A percentile compares a stretch with the other conserved stretches of the same genome.
These are phyloP conservation scores for Ectobius pallidus DNA, from an alignment of 2,888 invertebrate species.

Conservation along the genomic window DNA sequence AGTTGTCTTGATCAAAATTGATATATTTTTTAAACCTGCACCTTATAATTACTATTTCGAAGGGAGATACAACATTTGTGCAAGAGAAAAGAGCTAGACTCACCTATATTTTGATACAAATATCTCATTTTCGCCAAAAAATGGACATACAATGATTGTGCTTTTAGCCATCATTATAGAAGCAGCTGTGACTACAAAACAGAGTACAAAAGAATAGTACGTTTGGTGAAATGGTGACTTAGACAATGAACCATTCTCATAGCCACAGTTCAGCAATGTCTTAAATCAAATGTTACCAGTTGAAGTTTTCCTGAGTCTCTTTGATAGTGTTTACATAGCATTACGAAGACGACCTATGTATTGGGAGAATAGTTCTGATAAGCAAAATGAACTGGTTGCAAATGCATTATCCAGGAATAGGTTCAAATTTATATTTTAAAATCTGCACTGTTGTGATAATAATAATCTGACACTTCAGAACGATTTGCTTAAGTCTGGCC, in stretches of 20 bases:
- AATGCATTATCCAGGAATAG: conserved; percentile 48
- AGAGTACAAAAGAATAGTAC: background rate
- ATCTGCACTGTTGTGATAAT: conserved; percentile 49
- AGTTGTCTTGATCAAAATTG: too few relatives aligned
- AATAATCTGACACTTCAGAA: conserved; percentile 43
- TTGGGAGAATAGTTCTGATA: conserved; percentile 48
- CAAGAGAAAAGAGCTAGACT: too few relatives aligned
- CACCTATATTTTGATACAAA: too few relatives aligned
- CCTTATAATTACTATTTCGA: too few relatives aligned
- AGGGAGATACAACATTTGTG: too few relatives aligned
- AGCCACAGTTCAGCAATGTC: background rate
- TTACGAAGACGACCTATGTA: conserved; percentile 47
- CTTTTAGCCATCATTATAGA: too few relatives aligned
- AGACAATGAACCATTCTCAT: background rate
- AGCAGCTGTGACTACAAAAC: too few relatives aligned
- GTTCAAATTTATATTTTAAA: conserved; percentile 48
- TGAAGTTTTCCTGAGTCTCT: background rate
- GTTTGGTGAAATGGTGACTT: background rate
- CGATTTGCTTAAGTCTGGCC: conserved; percentile 49
- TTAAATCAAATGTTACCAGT: background rate
- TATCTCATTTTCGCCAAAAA: too few relatives aligned
- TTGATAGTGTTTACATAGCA: conserved; percentile 39
- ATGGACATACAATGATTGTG: too few relatives aligned
- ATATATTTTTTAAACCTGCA: too few relatives aligned
- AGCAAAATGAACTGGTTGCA: conserved; percentile 46